Percentiles rank a stretch among this genome's conserved stretches.
Conservation (phyloP, 2,113 vertebrate genomes). For the Clarias batrachus region DNA sequence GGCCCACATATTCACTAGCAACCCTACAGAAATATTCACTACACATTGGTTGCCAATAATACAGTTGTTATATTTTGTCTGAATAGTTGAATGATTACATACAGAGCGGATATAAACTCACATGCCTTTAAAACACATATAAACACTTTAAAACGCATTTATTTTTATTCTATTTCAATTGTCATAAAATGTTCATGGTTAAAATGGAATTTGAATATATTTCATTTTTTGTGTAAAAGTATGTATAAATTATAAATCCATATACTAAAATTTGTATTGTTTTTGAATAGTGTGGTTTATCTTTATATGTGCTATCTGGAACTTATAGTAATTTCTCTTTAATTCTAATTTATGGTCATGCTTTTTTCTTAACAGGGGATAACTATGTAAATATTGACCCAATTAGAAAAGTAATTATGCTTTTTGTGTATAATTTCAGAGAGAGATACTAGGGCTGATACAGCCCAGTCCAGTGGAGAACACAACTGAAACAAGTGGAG, state of each 20-base stretch:
- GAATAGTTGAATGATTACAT: background rate
- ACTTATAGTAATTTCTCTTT: background rate
- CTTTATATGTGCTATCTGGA: background rate
- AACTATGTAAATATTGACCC: background rate
- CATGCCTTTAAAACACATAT: background rate
- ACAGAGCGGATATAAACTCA: background rate
- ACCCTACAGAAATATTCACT: conserved; percentile 4
- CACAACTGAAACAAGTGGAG: conserved; percentile 49
- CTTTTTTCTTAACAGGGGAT: background rate
- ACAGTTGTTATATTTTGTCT: background rate
- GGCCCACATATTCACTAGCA: conserved; percentile 39
- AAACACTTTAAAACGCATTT: background rate
- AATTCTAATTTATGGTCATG: background rate
- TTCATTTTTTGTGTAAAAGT: background rate
- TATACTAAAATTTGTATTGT: background rate
- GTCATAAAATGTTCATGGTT: background rate
- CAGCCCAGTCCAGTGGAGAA: conserved; percentile 51
- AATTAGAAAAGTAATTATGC: background rate
- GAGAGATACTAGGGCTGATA: conserved; percentile 59
- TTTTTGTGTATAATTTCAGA: conserved; percentile 35
- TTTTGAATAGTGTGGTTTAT: background rate
- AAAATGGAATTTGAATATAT: background rate
- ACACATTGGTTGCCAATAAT: background rate
- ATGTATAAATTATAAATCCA: background rate
- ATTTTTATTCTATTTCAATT: background rate